Base-by-base conservation (phyloP, 2,797 vertebrate genomes). In the Mycteria americana region DNA sequence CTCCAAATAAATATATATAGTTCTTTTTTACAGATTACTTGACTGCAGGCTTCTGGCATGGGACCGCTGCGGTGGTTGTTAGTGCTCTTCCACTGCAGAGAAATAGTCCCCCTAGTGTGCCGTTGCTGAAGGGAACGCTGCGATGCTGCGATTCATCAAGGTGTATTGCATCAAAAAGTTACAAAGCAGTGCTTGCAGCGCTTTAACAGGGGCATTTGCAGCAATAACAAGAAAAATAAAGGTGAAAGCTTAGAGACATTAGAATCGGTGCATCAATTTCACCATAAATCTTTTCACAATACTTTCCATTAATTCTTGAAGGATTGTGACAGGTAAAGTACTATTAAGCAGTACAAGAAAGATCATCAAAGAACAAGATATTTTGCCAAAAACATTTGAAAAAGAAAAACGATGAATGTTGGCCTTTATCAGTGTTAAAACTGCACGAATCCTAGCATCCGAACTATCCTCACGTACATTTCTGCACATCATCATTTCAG, bases 21-120 rank as follows among this genome's bases (percentile, higher is more conserved):
- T 37, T 3, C 16, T 45, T 24, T 22, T 16, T 39, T 19, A 5
- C 39, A 17, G 45, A 22, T 67, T 23, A 56, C 17, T 83, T 59
- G 51, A 57, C 33, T 46, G 13, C 57, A 50, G 24, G 8, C 24
- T 74, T 48, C n/a, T 70, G 50, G 62, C 51, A 17, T 8, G 35
- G 45, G 27, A 14, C 12, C 0, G 3, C n/a, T 10, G 28, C 11
- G 18, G 17, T 17, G 6, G 24, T 33, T 21, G 25, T 46, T 30
- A 45, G 50, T 84, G 53, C 57, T 56, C 54, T 64, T 76, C 53
- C 89, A 77, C 51, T 11, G 60, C 60, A 88, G 93, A 39, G 93
- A 95, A 95, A 88, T 72, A 86, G 87, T 94, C 89, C 92, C 92
- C 85, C 91, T 95, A 80, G 85, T 78, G 92, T 94, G 87, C 79